Evolutionary conservation across 1,140 invertebrate species (phyloP), one percentile per base, ranked within the genome.

Genomic region (Lutraria rhynchaena): DNA sequence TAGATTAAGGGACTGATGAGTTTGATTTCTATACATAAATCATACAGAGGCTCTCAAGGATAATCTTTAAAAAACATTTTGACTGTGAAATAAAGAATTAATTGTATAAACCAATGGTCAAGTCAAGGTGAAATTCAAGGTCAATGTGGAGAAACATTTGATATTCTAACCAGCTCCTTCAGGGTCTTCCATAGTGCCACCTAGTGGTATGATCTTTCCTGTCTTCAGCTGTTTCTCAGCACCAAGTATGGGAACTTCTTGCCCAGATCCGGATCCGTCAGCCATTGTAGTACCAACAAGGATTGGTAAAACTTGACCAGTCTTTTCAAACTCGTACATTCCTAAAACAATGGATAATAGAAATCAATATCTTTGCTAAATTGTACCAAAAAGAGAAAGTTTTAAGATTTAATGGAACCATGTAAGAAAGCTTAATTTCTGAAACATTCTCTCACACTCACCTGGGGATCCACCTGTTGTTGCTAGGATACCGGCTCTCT

Each of bases 171-270:
- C 90, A 83, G 83, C 84, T 57, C 90, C 90, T 51, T 90, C 87
- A 19, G 88, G 88, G 46, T 91, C 89, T 65, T 91, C 90, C 89
- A 91, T 91, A 13, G 89, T 91, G 29, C 90, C 90, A 44, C 88
- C 90, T n/a, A 91, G 87, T 22, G 90, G 90, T 27, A 86, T 58
- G 41, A 88, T 80, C 29, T 85, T 87, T 37, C 85, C 87, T 11
- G 85, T 87, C 51, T 77, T 74, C 29, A 80, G 78, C n/a, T 89
- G 83, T 53, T 80, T 84, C 24, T 89, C 88, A 13, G 87, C 90
- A 1, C 89, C 89, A 15, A 91, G 84, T 31, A 91, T 88, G 13
- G 90, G 90, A 4, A 91, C 90, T 35, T 87, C 85, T 46, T 88
- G 83, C 13, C 85, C 88, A 22, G 87, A 81, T 1, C 90, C 90